These are phyloP conservation scores for Sebastes aleutianus DNA, from an alignment of 2,797 vertebrate species.

Conservation along the genomic window DNA sequence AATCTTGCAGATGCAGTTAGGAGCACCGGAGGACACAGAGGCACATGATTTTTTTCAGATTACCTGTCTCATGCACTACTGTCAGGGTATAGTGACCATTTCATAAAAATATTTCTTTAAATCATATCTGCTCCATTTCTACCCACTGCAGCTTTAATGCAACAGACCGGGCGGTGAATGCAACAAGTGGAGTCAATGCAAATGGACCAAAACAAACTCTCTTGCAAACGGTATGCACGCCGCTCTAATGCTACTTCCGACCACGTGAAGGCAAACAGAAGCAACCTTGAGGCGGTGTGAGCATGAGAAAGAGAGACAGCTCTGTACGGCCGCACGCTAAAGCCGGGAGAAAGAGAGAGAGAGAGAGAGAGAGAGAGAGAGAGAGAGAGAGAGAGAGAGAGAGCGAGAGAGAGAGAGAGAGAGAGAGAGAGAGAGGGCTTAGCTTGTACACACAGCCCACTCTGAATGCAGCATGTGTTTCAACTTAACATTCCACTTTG, in stretches of 20 bases:
- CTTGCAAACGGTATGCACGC: not conserved
- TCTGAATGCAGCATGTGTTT: slow-evolving; percentile 81
- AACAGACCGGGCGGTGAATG: not conserved
- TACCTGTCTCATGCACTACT: no score
- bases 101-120: no score
- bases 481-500: slow-evolving; percentile 81
- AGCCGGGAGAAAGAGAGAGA: not conserved
- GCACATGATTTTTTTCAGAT: no score
- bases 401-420: not conserved
- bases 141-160: not conserved
- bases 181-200: slow-evolving; percentile 1
- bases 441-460: slow-evolving; percentile 33
- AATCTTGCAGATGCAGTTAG: no score
- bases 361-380: slow-evolving; percentile 5
- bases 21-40: no score
- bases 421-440: slow-evolving; percentile 16
- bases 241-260: slow-evolving; percentile 16
- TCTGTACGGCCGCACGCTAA: slow-evolving; percentile 13
- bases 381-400: not conserved
- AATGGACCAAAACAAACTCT: not conserved
- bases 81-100: no score
- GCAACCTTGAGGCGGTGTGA: slow-evolving; percentile 32
- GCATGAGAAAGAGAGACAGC: slow-evolving; percentile 2
- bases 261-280: slow-evolving; percentile 52
- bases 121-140: no score